Conservation (phyloP, 2,113 vertebrate species). For the Zapus hudsonius region DNA sequence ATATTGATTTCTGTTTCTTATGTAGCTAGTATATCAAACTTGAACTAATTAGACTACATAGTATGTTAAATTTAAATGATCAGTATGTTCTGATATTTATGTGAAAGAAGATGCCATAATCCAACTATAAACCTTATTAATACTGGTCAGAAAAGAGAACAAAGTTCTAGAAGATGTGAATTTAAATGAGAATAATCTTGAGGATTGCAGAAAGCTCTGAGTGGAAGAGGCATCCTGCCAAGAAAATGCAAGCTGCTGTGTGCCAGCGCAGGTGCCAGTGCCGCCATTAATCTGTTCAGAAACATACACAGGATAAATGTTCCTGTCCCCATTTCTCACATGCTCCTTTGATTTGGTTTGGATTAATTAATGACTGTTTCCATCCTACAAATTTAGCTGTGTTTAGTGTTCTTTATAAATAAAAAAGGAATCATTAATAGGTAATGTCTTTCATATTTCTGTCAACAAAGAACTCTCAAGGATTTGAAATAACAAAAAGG, state of each 20-base stretch:
- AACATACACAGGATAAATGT: too few species aligned
- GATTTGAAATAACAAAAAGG: too few species aligned
- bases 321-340: too few species aligned
- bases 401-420: too few species aligned
- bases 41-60: background rate
- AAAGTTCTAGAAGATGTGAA: background rate
- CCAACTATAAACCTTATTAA: conserved; percentile 37
- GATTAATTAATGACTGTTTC: too few species aligned
- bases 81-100: background rate
- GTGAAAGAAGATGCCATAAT: background rate
- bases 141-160: background rate
- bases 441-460: too few species aligned
- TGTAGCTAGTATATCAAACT: background rate
- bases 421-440: too few species aligned
- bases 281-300: background rate
- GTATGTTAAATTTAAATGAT: background rate
- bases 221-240: background rate
- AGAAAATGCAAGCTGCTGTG: background rate
- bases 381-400: too few species aligned
- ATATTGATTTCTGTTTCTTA: conserved; percentile 37
- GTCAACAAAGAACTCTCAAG: too few species aligned
- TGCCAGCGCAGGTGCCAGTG: background rate
- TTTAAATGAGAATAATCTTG: background rate
- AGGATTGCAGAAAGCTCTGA: conserved; percentile 24
- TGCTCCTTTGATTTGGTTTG: too few species aligned